phyloP scores from a whole-genome alignment of 2,797 vertebrate genomes.

The Hydrolagus colliei region DNA sequence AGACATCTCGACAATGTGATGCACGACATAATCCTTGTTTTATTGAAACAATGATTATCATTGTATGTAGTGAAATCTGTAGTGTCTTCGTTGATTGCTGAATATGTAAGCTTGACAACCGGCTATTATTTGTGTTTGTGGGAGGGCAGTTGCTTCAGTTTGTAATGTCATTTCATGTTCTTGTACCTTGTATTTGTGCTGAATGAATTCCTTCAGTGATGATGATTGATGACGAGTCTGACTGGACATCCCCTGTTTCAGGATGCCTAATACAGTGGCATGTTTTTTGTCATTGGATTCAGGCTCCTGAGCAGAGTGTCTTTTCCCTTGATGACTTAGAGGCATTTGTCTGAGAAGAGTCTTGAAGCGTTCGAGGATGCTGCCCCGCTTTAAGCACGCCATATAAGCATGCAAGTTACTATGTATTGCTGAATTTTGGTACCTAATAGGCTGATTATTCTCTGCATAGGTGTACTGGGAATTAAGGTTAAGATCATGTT shows the following conservation, averaged over 20 bases:
- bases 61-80: not conserved
- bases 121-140: too few relatives aligned
- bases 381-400: conserved; percentile 51
- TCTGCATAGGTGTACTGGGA: conserved; percentile 46
- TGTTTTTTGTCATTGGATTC: conserved; percentile 42
- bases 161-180: too few relatives aligned
- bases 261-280: conserved; percentile 27
- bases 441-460: conserved; percentile 38
- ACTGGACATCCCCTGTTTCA: conserved; percentile 38
- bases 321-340: conserved; percentile 43
- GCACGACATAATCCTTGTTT: not conserved
- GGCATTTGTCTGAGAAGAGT: conserved; percentile 57
- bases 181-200: not conserved
- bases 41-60: not conserved
- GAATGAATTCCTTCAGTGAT: conserved; percentile 45
- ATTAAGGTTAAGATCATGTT: conserved; percentile 99
- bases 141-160: too few relatives aligned
- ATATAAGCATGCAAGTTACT: conserved; percentile 43
- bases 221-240: conserved; percentile 49
- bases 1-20: too few relatives aligned
- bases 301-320: conserved; percentile 35
- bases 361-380: conserved; percentile 54
- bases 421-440: conserved; percentile 51
- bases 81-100: not conserved
- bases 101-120: conserved; percentile 36